These are phyloP conservation scores for Geodia barretti DNA, from an alignment of 37 sponge, comb jelly and placozoan species.

Conservation along the genomic window DNA sequence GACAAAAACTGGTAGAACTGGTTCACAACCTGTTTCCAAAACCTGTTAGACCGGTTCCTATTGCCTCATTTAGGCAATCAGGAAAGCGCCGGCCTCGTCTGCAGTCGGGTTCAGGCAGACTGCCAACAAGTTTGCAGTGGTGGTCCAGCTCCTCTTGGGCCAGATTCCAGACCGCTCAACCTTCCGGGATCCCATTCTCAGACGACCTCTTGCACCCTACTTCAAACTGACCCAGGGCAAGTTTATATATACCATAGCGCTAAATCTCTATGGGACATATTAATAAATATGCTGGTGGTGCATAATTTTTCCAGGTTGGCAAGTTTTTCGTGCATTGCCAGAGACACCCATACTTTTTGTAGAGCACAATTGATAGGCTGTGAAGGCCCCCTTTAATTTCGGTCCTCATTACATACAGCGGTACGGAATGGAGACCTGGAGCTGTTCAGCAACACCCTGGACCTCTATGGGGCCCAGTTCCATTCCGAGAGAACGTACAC, in stretches of 20 bases:
- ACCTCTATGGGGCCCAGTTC: constrained; percentile 70
- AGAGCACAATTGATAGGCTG: not conserved
- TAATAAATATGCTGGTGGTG: no score
- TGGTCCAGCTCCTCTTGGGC: constrained; percentile 94
- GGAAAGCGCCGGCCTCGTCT: constrained; percentile 94
- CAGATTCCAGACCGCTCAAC: constrained; percentile 92
- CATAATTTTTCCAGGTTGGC: no score
- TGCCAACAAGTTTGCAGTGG: constrained; percentile 87
- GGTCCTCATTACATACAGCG: no score
- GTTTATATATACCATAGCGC: no score
- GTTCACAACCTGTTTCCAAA: not conserved
- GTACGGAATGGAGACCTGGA: constrained; percentile 91
- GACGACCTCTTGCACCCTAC: constrained; percentile 86
- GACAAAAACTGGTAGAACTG: not conserved
- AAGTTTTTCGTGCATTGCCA: not conserved
- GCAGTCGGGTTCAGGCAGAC: constrained; percentile 97
- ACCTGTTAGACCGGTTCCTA: not conserved
- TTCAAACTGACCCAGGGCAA: constrained; percentile 87
- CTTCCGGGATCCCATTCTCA: constrained; percentile 86
- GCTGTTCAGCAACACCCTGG: constrained; percentile 74
- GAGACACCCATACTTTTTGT: not conserved
- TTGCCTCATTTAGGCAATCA: constrained; percentile 64
- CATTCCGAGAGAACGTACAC: constrained; percentile 86
- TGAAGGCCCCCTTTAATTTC: no score
- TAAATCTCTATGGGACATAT: no score